Evolutionary conservation across 64 coral and sea anemone genomes (phyloP), one percentile per base, ranked within the genome.

Genomic region (Porites lutea): DNA sequence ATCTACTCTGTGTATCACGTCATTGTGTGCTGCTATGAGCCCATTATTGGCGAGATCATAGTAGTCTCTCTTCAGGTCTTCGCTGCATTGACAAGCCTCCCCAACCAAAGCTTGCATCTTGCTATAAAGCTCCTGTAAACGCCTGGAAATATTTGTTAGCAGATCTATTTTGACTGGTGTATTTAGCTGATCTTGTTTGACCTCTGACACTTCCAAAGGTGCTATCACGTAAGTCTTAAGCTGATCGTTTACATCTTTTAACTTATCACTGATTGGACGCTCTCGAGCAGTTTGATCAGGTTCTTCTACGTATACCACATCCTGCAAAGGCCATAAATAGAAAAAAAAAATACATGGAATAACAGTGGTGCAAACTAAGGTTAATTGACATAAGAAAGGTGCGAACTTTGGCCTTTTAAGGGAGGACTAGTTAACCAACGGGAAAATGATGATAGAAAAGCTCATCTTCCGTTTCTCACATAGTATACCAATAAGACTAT

Each of bases 1-100:
- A 4, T 82, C 14, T 3, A 82, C 79, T 48, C 59, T 37, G 15
- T 16, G 79, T 16, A 82, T 57, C 43, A 82, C 46, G 18, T 82
- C 79, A n/a, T 82, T 65, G 79, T 82, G 59, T 5, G 63, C 59
- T 13, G 79, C 59, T 18, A 59, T 13, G 27, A 82, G 58, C 13
- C 79, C 58, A 15, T 82, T 43, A 65, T 82, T 65, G 5, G 79
- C 79, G 3, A 82, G 65, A 13, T 82, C 79, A 13, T 48, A 82
- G 60, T 65, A 82, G 0, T 82, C 79, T 48, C 59, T 63, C 60
- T 49, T 82, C 43, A 82, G 43, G 8, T 82, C 43, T 2, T 65
- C 79, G 15, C 22, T 82, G 23, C 79, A 82, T 48, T 82, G 63
- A 14, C 58, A 82, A 49, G 37, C 9, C 4, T 82, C 37, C 6